Base-by-base conservation (phyloP, 2,888 invertebrate species). In the Doris montereyensis region DNA sequence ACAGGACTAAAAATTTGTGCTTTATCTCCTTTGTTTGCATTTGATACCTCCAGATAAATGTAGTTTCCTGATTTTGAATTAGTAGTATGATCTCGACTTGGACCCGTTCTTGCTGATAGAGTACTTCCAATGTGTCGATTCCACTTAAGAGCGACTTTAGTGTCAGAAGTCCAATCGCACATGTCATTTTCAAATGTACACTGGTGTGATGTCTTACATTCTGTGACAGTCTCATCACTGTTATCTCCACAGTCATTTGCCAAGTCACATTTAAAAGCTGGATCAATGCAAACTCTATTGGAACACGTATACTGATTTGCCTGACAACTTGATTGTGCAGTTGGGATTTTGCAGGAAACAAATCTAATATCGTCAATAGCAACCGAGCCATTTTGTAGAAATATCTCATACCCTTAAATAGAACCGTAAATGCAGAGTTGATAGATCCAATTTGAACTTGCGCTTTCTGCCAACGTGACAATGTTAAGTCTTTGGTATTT, bases 1-100 rank as follows among this genome's bases (percentile, higher is more conserved):
- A 86, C 84, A 1, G 86, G 85, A 77, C 87, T 87, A 3, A 87
- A 34, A 1, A 94, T 82, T 70, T 87, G 76, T 3, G 89, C 89
- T 70, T 83, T 84, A 67, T 89, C 88, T 3, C 88, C 88, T 73
- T 78, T 81, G 30, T 85, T 80, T n/a, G 89, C 88, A 0, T 76
- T 76, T 8, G 88, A 89, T n/a, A 88, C 77, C 79, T 90, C 89
- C 32, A 87, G 84, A 77, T 87, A 89, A n/a, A 88, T 65, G 77
- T 86, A 90, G 32, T 86, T 85, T 4, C 90, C 90, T 32, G 86
- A 81, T 10, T 81, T 58, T 34, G 83, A 83, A 35, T 86, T 89
- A 70, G 80, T 85, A 4, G 87, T 87, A 76, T 88, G 90, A 81
- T 88, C 89, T 17, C 82, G 79, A 57, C 76, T 78, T 34, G 90